Conservation (phyloP, 2,113 vertebrate species). For the Hemibagrus wyckioides region DNA sequence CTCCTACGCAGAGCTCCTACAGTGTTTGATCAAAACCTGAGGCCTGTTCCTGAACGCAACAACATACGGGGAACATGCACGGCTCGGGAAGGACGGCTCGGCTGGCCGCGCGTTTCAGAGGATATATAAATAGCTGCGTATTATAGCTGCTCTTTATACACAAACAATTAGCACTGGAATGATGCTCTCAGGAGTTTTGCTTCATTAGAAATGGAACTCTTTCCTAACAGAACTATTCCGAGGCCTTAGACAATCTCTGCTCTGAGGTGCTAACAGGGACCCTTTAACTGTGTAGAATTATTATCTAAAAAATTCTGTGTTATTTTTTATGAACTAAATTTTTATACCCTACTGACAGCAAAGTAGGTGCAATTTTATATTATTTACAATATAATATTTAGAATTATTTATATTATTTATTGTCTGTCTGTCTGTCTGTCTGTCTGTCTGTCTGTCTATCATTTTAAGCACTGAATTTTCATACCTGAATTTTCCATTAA, state of each 20-base stretch:
- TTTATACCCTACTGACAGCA: background rate
- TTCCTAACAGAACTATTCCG: background rate
- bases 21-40: slow-evolving; percentile 23
- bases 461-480: background rate
- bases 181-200: background rate
- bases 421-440: no score
- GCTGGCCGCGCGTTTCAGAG: background rate
- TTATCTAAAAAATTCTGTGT: no score
- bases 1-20: background rate
- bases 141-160: background rate
- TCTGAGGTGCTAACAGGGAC: background rate
- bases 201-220: background rate
- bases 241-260: background rate
- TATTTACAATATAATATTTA: no score
- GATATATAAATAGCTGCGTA: background rate
- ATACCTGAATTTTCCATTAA: background rate
- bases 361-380: background rate
- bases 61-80: background rate
- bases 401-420: no score
- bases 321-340: background rate
- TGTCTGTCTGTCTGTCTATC: no score
- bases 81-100: background rate
- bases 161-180: background rate
- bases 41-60: background rate
- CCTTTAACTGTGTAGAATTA: background rate